Conservation (phyloP, 2,797 vertebrate genomes). For the Malacoctenus gilli region DNA sequence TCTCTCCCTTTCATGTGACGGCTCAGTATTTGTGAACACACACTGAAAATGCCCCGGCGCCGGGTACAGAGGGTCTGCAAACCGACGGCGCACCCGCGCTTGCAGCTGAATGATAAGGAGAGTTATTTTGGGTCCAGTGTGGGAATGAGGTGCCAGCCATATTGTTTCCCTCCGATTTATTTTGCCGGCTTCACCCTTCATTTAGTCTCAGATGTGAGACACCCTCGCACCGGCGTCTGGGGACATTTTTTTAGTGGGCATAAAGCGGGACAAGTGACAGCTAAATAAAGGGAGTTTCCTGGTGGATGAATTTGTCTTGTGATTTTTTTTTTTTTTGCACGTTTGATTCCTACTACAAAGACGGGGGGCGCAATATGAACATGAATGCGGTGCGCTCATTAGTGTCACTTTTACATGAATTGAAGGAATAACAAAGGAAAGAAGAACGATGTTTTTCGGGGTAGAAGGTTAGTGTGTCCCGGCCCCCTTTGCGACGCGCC, state of each 20-base stretch:
- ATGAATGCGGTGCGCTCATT: conserved; percentile 35
- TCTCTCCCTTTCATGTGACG: conserved; percentile 71
- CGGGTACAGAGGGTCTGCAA: conserved; percentile 52
- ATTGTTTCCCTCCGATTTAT: conserved; percentile 47
- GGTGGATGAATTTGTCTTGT: conserved; percentile 55
- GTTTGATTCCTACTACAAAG: conserved; percentile 46
- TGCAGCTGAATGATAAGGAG: conserved; percentile 64
- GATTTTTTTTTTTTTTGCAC: too few species aligned
- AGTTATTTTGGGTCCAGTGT: conserved; percentile 72
- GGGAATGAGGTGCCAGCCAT: conserved; percentile 55
- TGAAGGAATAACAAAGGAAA: conserved; percentile 55
- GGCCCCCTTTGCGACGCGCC: conserved; percentile 59
- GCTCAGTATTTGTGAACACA: conserved; percentile 72
- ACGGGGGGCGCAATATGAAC: conserved; percentile 34
- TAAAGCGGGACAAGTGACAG: conserved; percentile 62
- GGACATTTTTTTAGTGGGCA: conserved; percentile 24
- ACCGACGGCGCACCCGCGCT: conserved; percentile 59
- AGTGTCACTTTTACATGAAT: conserved; percentile 47
- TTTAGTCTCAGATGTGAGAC: conserved; percentile 50
- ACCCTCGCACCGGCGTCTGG: conserved; percentile 42
- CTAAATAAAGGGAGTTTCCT: conserved; percentile 62
- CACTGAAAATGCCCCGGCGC: conserved; percentile 62
- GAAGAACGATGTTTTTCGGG: conserved; percentile 65
- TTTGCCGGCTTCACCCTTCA: too few species aligned
- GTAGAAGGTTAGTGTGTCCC: conserved; percentile 74